Evolutionary conservation across 2,888 invertebrate genomes (phyloP).

Genomic region (Chirona hameri): DNA sequence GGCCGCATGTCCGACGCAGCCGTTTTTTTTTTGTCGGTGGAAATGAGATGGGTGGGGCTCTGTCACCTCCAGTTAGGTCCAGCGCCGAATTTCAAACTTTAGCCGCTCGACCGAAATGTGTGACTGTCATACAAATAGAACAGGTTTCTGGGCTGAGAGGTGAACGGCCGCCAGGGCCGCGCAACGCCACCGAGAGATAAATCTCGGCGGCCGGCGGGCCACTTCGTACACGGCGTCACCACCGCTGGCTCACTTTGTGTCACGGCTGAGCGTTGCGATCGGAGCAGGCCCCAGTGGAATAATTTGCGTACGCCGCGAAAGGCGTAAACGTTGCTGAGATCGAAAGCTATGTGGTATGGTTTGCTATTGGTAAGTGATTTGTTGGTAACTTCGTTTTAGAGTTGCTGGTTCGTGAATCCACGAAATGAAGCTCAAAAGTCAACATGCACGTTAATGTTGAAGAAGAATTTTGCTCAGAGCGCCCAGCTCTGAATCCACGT

Average conservation of each 20-base stretch:
- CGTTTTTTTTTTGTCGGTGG: not conserved
- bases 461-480: too few species aligned
- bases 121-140: slow-evolving; percentile 5
- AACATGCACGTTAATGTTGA: too few species aligned
- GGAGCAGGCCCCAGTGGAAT: too few species aligned
- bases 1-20: not conserved
- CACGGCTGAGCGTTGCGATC: too few species aligned
- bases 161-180: not conserved
- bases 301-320: too few species aligned
- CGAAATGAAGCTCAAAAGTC: too few species aligned
- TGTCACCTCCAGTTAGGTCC: not conserved
- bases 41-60: not conserved
- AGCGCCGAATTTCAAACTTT: not conserved
- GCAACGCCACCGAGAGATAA: not conserved
- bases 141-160: not conserved
- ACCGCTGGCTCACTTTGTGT: not conserved
- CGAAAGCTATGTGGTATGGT: too few species aligned
- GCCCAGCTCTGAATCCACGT: too few species aligned
- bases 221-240: not conserved
- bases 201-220: not conserved
- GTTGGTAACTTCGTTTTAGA: too few species aligned
- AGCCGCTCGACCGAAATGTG: not conserved
- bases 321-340: too few species aligned
- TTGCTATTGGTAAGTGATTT: too few species aligned
- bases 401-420: too few species aligned